A percentile compares a stretch with the other conserved stretches of the same genome.
These are phyloP conservation scores for Coenonympha glycerion DNA, from an alignment of 2,888 invertebrate genomes.

Conservation along the genomic window DNA sequence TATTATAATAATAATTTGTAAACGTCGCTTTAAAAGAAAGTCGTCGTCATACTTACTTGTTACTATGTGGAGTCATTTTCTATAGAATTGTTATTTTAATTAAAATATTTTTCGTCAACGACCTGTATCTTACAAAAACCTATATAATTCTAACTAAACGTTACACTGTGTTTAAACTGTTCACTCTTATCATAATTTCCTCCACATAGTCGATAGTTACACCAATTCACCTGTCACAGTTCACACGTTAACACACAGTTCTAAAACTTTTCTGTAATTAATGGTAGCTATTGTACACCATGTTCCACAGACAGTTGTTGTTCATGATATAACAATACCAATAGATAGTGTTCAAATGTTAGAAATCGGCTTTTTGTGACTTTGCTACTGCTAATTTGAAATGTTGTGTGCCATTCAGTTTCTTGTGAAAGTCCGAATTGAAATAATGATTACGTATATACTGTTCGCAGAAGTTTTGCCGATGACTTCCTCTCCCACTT, in stretches of 20 bases:
- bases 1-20: no score
- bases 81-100: no score
- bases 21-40: no score
- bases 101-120: no score
- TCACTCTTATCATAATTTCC: neutral
- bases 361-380: slow-evolving; percentile 13
- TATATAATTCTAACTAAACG: neutral
- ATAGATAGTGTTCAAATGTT: neutral
- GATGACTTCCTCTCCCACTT: no score
- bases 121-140: neutral
- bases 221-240: slow-evolving; percentile 11
- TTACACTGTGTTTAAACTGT: neutral
- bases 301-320: neutral
- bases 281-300: slow-evolving; percentile 10
- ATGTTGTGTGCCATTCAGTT: slow-evolving; percentile 1
- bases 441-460: no score
- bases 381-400: slow-evolving; percentile 18
- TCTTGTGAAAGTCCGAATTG: no score
- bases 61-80: no score
- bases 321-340: neutral
- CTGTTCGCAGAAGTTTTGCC: no score
- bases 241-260: slow-evolving; percentile 6
- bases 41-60: no score
- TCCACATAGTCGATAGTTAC: neutral
- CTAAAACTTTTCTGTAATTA: slow-evolving; percentile 10